phyloP scores from a whole-genome alignment of 2,888 invertebrate genomes.

The Stenoptilia bipunctidactyla region DNA sequence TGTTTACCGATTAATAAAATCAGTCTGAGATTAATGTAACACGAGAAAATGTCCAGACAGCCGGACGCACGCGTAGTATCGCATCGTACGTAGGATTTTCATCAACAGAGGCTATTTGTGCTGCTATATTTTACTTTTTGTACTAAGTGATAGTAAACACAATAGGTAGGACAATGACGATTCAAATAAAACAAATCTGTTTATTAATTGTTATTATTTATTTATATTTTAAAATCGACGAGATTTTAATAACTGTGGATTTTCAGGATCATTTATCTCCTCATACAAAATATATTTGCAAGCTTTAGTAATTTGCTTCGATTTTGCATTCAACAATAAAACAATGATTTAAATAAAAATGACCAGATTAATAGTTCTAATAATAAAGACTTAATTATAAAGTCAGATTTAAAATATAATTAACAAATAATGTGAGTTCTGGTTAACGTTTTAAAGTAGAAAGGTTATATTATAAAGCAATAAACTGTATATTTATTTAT shows the following conservation, averaged over 20 bases:
- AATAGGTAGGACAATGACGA: too few species aligned
- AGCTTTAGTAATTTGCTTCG: slow-evolving; percentile 60
- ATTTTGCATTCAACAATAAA: slow-evolving; percentile 64
- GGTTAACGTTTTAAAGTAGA: slow-evolving; percentile 62
- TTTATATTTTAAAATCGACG: slow-evolving; percentile 63
- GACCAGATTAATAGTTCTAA: slow-evolving; percentile 70
- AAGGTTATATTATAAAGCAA: slow-evolving; percentile 65
- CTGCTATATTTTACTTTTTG: too few species aligned
- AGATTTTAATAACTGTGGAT: slow-evolving; percentile 64
- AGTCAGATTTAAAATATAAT: slow-evolving; percentile 59
- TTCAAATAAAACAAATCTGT: background rate
- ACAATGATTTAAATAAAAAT: slow-evolving; percentile 70
- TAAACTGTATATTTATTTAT: slow-evolving; percentile 30
- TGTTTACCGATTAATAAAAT: too few species aligned
- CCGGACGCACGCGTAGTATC: too few species aligned
- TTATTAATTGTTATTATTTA: slow-evolving; percentile 59
- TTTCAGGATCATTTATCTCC: slow-evolving; percentile 53
- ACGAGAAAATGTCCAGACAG: too few species aligned
- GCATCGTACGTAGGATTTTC: too few species aligned
- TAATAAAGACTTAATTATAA: slow-evolving; percentile 57
- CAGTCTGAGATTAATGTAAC: too few species aligned
- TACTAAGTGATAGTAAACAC: too few species aligned
- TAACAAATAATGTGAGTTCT: slow-evolving; percentile 67
- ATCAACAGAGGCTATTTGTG: too few species aligned
- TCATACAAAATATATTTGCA: slow-evolving; percentile 62